A percentile compares a stretch with the other conserved stretches of the same genome.
Conservation (phyloP, 2,888 invertebrate genomes). For the Hedya salicella region DNA sequence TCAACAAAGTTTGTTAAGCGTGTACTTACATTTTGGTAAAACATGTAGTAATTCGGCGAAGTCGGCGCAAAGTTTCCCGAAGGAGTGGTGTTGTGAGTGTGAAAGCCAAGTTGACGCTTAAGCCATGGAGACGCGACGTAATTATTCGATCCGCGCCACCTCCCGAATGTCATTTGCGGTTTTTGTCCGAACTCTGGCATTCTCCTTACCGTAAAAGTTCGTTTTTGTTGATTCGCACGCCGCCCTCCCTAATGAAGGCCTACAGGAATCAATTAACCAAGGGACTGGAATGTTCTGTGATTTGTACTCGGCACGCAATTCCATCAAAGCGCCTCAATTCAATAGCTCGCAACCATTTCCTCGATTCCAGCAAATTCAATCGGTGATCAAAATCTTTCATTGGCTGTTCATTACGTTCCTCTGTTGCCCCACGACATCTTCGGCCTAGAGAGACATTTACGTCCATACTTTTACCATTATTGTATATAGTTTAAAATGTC, state of each 20-base stretch:
- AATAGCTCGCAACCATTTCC: conserved; percentile 57
- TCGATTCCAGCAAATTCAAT: conserved; percentile 60
- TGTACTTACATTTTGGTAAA: conserved; percentile 70
- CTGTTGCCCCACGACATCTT: not conserved
- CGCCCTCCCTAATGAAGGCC: conserved; percentile 78
- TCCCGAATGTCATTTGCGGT: conserved; percentile 76
- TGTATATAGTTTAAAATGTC: no score
- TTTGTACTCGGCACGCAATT: conserved; percentile 75
- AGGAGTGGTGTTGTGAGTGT: conserved; percentile 64
- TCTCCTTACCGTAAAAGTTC: conserved; percentile 74
- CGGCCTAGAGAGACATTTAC: conserved; percentile 12
- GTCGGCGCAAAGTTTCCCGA: conserved; percentile 68
- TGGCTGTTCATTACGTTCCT: conserved; percentile 41
- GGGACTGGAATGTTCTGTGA: conserved; percentile 81
- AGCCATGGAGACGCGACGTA: conserved; percentile 58
- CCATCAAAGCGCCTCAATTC: conserved; percentile 71
- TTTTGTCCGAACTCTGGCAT: conserved; percentile 71
- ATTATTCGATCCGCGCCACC: conserved; percentile 75
- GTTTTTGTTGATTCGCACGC: conserved; percentile 70
- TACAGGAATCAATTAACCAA: conserved; percentile 81
- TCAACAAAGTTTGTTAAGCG: conserved; percentile 66
- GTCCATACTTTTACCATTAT: conserved; percentile 11
- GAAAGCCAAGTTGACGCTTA: conserved; percentile 70
- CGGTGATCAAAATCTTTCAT: conserved; percentile 55
- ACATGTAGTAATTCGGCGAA: conserved; percentile 73